phyloP scores from a whole-genome alignment of 2,797 vertebrate species.

The Pseudochromis fuscus region DNA sequence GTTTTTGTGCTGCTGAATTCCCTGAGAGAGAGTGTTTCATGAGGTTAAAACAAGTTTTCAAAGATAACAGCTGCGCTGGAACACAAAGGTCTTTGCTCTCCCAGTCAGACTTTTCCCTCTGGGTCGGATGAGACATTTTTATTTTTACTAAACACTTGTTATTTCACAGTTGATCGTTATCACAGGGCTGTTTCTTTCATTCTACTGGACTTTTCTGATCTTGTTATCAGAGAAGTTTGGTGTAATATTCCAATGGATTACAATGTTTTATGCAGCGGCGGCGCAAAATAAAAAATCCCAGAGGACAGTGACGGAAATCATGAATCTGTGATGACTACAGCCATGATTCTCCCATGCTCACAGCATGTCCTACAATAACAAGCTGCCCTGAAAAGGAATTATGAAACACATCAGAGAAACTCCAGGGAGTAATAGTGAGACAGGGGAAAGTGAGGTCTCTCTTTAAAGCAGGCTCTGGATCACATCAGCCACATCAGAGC shows the following conservation, averaged over 20 bases:
- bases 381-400: slow-evolving; percentile 27
- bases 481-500: neutral
- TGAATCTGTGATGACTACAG: slow-evolving; percentile 37
- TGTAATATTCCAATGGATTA: slow-evolving; percentile 14
- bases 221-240: slow-evolving; percentile 5
- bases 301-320: slow-evolving; percentile 40
- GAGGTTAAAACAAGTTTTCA: slow-evolving; percentile 52
- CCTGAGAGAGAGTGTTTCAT: slow-evolving; percentile 53
- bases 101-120: slow-evolving; percentile 61
- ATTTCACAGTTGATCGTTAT: slow-evolving; percentile 30
- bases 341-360: slow-evolving; percentile 36
- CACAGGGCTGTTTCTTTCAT: neutral
- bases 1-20: slow-evolving; percentile 45
- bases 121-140: slow-evolving; percentile 36
- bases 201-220: slow-evolving; percentile 34
- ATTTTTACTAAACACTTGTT: slow-evolving; percentile 41
- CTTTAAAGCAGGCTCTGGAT: neutral
- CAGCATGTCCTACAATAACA: slow-evolving; percentile 37
- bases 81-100: slow-evolving; percentile 71
- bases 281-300: slow-evolving; percentile 41
- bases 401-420: slow-evolving; percentile 23
- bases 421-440: slow-evolving; percentile 31
- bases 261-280: slow-evolving; percentile 19
- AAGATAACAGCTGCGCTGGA: slow-evolving; percentile 70
- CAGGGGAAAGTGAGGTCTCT: neutral